Base-by-base conservation (phyloP, 2,888 invertebrate species). In the Trisateles emortualis region DNA sequence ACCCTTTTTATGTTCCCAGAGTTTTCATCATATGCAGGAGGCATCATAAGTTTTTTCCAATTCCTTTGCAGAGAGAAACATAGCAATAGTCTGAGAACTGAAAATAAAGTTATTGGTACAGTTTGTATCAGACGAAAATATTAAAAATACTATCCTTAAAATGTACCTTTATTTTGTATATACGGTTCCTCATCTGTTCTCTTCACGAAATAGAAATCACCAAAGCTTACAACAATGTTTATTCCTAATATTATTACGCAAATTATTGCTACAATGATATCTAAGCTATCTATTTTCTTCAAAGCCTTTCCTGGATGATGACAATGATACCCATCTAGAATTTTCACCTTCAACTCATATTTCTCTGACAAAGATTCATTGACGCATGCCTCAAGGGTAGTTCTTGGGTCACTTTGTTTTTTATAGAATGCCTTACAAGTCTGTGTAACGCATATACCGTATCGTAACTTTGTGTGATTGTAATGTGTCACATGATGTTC, bases 401-500 rank as follows among this genome's bases (percentile, higher is more conserved):
- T 30, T 38, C n/a, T 44, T 58, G 51, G 42, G 50, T 69, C 54
- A 65, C 24, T 22, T 49, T 8, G 1, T 6, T 6, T 1, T 26
- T 26, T 8, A 41, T 76, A 63, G 38, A 73, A 78, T 19, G 59
- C 41, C 54, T 73, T 76, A 59, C 91, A 92, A 11, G 82, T 77
- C 10, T 52, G 68, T 11, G 83, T 84, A 1, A 88, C 72, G 59
- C 91, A 92, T 1, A 88, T 70, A 0, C 81, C 89, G 64, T 85
- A 77, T 44, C 86, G 86, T 61, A 90, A 70, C 51, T 78, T 71
- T 39, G 88, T 84, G 61, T 90, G 88, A 49, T 92, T 89, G 68
- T 70, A 90, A 61, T 89, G 90, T 64, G 87, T 86, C 8, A 74
- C 46, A 51, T 56, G 78, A 44, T 86, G 60, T 2, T 68, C 79